Evolutionary conservation across 2,888 invertebrate species (phyloP), one percentile per base, ranked within the genome.

Genomic region (Sphinx pinastri): DNA sequence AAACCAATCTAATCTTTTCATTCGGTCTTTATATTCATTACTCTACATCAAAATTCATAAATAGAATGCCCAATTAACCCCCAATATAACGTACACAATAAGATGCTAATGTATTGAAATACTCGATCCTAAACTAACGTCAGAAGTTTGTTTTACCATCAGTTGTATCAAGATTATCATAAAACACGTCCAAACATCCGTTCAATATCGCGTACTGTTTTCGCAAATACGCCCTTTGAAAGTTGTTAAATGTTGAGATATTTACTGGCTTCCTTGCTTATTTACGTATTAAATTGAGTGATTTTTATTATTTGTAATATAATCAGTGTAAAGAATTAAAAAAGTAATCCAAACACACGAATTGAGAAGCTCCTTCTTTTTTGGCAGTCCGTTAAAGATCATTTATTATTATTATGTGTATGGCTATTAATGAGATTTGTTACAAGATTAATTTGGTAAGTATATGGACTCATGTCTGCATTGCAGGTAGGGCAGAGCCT

Each of bases 181-280:
- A 74, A 38, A 71, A 71, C 70, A 69, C 57, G 45, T n/a, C 59
- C 68, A 71, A 74, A 74, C 72, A 70, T 70, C 69, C 71, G 47
- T 16, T 69, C 71, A 70, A 71, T 71, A 72, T 71, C 69, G 70
- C 68, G 68, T 68, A 57, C 58, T 71, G 72, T 71, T 69, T 67
- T 70, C 19, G 14, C 55, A 70, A 70, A 70, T 68, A 68, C 52
- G 67, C 45, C 52, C 72, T 70, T 59, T 51, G 58, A 14, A 54
- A 63, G 19, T 63, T 63, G 19, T 8, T 47, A 0, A 45, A 45
- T 11, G 38, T 45, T 45, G 45, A 60, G 13, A 38, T 38, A 38
- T 38, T 38, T 2, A 8, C 38, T 38, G 4, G 6, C 38, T 38
- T 38, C 4, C 38, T 7, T 38, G 8, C 38, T 25, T 25, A 25